Base-by-base conservation (phyloP, 2,797 vertebrate species). In the Aratinga solstitialis region DNA sequence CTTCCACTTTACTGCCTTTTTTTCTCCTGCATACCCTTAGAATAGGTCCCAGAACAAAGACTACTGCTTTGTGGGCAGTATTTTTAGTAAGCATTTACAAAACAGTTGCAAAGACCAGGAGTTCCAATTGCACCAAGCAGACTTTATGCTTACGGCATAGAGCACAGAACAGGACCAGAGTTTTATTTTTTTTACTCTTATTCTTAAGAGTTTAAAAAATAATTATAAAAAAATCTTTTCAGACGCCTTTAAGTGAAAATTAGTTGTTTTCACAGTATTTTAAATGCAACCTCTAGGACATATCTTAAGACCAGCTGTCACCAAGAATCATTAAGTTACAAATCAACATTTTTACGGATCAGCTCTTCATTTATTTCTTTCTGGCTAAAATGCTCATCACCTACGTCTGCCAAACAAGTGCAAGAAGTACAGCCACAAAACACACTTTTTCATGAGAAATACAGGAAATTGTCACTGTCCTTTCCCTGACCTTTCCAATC, bases 401-500 rank as follows among this genome's bases (percentile, higher is more conserved):
- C 23, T 65, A 47, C 0, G 8, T 13, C 73, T 72, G 67, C 15
- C 78, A 62, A 63, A 21, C 19, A 58, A 79, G 58, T 13, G 42
- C 27, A 79, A 40, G 45, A 13, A 83, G 42, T 5, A 82, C 8
- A 59, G 30, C 23, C 66, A 6, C 75, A 82, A 96, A 82, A 87
- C 85, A 94, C 91, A 95, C 11, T 62, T 53, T 29, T 13, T 53
- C 38, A 36, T 16, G 26, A 93, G 47, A 87, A 68, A 85, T 1
- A 85, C 54, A 75, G 62, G 30, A 77, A 16, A 47, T 32, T 75
- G 18, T 53, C 56, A 21, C 13, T 54, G 67, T 84, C 93, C 95
- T 97, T 92, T 94, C 48, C 76, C 65, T 54, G 71, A 93, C 95
- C 96, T 95, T 96, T 92, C 79, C 72, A 89, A 82, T 43, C 65